Evolutionary conservation across 2,113 vertebrate genomes (phyloP), one percentile per base, ranked within the genome.

Genomic region (Lamprotornis superbus): DNA sequence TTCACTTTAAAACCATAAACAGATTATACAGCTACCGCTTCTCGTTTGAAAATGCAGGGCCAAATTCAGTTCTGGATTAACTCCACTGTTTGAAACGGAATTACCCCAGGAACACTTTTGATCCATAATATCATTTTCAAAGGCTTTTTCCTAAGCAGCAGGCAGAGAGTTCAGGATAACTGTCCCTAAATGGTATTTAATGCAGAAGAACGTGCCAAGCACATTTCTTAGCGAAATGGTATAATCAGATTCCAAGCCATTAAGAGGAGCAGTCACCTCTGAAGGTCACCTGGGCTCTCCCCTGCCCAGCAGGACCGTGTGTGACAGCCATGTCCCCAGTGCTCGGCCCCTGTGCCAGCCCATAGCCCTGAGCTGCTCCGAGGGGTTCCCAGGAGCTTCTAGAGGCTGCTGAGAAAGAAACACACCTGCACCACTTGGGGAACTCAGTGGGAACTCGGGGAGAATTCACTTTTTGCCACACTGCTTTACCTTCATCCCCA

Each of bases 1-100:
- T 93, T 97, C 67, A 67, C 94, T 94, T 82, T 96, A 94, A 97
- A 96, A 91, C 95, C 96, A 88, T 95, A 96, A 97, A 95, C 86
- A 96, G 96, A 94, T 95, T 94, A 97, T 85, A 76, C 71, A 90
- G 94, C 94, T 91, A 71, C 94, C 65, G 86, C 95, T 86, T 87
- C 91, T 87, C 71, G 16, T 93, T 87, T 83, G 92, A 81, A 94
- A 93, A 95, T 28, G 85, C 39, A 17, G 82, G 93, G 92, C 93
- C 95, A 90, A 94, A 96, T n/a, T 91, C 95, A 83, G 95, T 53
- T 44, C 94, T 94, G 93, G 93, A 94, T 94, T 96, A 96, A 96
- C 82, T 74, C 87, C 30, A 10, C 75, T 47, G 71, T 47, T 47
- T 83, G 78, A 80, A 94, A 93, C 75, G 91, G 93, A 92, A 80